A percentile compares a stretch with the other conserved stretches of the same genome.
Conservation (phyloP, 2,113 vertebrate species). For the Aix galericulata region DNA sequence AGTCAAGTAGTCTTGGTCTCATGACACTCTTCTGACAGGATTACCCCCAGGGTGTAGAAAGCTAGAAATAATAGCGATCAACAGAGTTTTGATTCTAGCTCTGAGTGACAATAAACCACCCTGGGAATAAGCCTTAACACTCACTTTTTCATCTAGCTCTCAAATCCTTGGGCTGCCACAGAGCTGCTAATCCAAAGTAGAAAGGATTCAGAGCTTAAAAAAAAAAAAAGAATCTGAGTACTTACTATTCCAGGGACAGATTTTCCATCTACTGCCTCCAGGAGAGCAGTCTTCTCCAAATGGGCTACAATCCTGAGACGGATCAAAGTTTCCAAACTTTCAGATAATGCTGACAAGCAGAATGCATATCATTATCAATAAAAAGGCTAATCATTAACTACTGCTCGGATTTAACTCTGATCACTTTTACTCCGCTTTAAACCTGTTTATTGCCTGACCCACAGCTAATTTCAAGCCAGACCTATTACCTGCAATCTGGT, state of each 20-base stretch:
- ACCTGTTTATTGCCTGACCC: not conserved
- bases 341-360: slow-evolving; percentile 19
- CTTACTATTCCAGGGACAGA: slow-evolving; percentile 24
- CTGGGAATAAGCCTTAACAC: accelerated
- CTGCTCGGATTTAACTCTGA: not conserved
- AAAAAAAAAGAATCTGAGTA: not conserved
- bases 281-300: not conserved
- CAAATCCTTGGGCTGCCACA: not conserved
- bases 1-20: not conserved
- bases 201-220: not conserved
- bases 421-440: not conserved
- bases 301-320: not conserved
- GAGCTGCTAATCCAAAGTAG: not conserved
- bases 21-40: not conserved
- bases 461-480: not conserved
- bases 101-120: not conserved
- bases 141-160: not conserved
- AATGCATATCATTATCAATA: not conserved
- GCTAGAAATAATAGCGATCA: not conserved
- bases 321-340: slow-evolving; percentile 41
- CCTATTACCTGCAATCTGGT: not conserved
- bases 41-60: not conserved
- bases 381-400: slow-evolving; percentile 69
- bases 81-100: not conserved
- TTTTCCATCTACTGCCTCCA: not conserved